These are phyloP conservation scores for Temnothorax longispinosus DNA, from an alignment of 1,140 invertebrate species.

Conservation along the genomic window DNA sequence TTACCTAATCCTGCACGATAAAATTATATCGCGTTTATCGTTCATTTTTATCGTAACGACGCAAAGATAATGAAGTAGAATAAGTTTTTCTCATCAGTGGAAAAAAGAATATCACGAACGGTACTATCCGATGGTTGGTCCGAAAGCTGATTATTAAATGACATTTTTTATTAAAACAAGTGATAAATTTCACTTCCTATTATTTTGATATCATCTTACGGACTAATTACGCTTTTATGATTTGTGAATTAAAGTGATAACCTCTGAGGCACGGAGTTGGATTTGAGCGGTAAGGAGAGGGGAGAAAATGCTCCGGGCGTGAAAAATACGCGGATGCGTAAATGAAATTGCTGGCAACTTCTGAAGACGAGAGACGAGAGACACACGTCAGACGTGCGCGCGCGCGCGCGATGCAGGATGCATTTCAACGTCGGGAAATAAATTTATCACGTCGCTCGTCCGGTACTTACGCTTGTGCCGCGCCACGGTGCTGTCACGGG, in stretches of 20 bases:
- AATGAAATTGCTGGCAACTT: conserved; percentile 57
- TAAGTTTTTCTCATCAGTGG: neutral
- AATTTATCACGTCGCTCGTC: conserved; percentile 60
- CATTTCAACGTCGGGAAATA: conserved; percentile 42
- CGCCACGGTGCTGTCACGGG: conserved; percentile 16
- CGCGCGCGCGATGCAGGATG: neutral
- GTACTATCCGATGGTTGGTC: neutral
- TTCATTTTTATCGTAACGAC: neutral
- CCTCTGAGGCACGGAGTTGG: no score
- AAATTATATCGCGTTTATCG: neutral
- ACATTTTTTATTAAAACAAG: neutral
- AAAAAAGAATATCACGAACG: no score
- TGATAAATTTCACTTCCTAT: neutral
- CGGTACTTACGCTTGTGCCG: conserved; percentile 45
- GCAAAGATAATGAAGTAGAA: neutral
- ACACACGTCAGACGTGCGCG: neutral
- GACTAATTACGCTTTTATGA: conserved; percentile 55
- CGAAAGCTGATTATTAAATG: conserved; percentile 25
- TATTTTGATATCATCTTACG: neutral
- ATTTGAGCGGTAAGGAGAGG: neutral
- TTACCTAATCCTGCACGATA: neutral
- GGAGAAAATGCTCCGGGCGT: neutral
- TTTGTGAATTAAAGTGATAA: neutral
- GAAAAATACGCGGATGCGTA: conserved; percentile 19
- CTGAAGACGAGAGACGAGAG: neutral